These are phyloP conservation scores for Heteromurus nitidus DNA, from an alignment of 2,888 invertebrate species.

Conservation along the genomic window DNA sequence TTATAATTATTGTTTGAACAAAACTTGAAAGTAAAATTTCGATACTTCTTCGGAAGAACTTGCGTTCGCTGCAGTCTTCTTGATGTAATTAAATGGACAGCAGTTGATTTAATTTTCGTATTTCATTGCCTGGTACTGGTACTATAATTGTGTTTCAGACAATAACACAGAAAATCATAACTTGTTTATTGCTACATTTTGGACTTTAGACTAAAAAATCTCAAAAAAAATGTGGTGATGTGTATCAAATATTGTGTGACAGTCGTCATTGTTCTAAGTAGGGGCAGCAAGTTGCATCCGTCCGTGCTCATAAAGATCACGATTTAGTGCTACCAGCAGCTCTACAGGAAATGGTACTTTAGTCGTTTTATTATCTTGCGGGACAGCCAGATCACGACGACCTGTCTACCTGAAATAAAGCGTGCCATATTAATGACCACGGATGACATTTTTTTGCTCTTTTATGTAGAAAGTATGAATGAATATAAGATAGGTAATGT, in stretches of 20 bases:
- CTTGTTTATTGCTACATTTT: neutral
- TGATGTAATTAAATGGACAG: neutral
- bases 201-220: neutral
- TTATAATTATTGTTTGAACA: too few relatives aligned
- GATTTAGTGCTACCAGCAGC: neutral
- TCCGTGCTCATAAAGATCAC: constrained; percentile 9
- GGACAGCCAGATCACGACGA: constrained; percentile 1
- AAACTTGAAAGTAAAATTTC: too few relatives aligned
- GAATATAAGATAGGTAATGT: too few relatives aligned
- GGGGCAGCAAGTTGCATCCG: neutral
- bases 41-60: too few relatives aligned
- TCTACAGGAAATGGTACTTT: neutral
- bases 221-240: neutral
- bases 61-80: too few relatives aligned
- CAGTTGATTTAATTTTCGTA: neutral
- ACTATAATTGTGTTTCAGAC: neutral
- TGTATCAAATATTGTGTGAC: too few relatives aligned
- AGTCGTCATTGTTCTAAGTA: neutral
- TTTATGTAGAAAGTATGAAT: too few relatives aligned
- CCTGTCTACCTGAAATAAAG: neutral
- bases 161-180: too few relatives aligned
- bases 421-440: constrained; percentile 3
- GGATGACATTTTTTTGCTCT: constrained; percentile 5
- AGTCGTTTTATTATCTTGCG: neutral
- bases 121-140: neutral